Percentiles rank a stretch among this genome's conserved stretches.
These are phyloP conservation scores for Zaprionus africanus DNA, from an alignment of 1,140 invertebrate genomes.

Conservation along the genomic window DNA sequence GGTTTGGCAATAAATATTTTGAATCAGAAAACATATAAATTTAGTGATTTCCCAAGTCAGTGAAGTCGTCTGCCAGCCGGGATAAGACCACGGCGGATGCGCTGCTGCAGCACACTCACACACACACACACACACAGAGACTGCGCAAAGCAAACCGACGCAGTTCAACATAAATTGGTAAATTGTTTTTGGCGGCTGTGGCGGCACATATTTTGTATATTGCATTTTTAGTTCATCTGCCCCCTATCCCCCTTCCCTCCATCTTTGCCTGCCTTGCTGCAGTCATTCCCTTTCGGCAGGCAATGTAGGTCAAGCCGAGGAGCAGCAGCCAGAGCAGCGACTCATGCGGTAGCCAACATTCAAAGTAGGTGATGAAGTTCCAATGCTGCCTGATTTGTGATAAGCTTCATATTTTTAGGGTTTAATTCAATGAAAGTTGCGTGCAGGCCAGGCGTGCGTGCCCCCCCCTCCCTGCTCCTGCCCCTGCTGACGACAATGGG, in stretches of 20 bases:
- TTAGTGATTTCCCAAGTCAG: constrained; percentile 82
- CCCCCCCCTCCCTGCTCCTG: background rate
- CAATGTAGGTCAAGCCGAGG: constrained; percentile 44
- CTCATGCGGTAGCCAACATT: constrained; percentile 77
- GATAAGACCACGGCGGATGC: constrained; percentile 15
- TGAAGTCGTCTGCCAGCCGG: constrained; percentile 38
- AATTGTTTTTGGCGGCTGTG: constrained; percentile 82
- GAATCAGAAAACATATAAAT: constrained; percentile 84
- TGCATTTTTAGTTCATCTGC: constrained; percentile 68
- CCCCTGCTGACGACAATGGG: constrained; percentile 48
- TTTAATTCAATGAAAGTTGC: constrained; percentile 83
- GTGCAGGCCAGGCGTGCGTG: constrained; percentile 47
- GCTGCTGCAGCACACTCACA: background rate
- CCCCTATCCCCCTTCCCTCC: constrained; percentile 1
- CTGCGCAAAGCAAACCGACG: background rate
- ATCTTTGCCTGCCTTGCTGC: too few relatives aligned
- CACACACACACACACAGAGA: too few relatives aligned
- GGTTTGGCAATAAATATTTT: constrained; percentile 84
- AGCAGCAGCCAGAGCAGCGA: constrained; percentile 1
- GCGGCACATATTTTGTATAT: constrained; percentile 74
- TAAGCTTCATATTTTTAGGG: constrained; percentile 84
- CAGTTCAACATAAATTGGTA: constrained; percentile 83
- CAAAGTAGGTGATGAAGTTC: constrained; percentile 83
- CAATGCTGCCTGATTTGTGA: constrained; percentile 82
- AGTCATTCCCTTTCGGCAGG: background rate